Conservation (phyloP, 2,113 vertebrate species). For the Oncorhynchus kisutch region DNA sequence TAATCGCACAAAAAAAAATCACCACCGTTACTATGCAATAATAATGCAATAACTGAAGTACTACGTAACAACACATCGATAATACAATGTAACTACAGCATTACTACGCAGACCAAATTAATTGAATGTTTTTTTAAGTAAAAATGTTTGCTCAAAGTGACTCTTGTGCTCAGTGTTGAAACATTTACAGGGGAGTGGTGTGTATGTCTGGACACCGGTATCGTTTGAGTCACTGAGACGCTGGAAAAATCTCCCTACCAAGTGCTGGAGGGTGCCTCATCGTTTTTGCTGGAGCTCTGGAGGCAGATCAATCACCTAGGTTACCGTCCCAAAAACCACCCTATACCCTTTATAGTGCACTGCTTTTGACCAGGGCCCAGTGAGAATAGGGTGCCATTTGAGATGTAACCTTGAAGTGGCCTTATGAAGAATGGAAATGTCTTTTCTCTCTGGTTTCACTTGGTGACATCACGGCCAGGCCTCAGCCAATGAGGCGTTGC, state of each 20-base stretch:
- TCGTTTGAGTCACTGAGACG: slow-evolving; percentile 36
- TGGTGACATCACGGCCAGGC: slow-evolving; percentile 14
- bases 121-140: too few species aligned
- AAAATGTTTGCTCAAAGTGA: too few species aligned
- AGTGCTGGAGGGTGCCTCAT: slow-evolving; percentile 26
- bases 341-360: too few species aligned
- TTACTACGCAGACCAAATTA: too few species aligned
- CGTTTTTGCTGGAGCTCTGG: slow-evolving; percentile 5
- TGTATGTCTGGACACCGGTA: slow-evolving; percentile 38
- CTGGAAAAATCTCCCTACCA: slow-evolving; percentile 49
- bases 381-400: too few species aligned
- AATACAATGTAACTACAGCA: too few species aligned
- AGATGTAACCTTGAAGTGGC: slow-evolving; percentile 13
- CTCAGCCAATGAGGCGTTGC: slow-evolving; percentile 23
- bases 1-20: too few species aligned
- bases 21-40: too few species aligned
- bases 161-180: slow-evolving; percentile 34
- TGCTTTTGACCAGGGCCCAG: too few species aligned
- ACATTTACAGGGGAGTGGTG: slow-evolving; percentile 47
- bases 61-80: too few species aligned
- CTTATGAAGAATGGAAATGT: slow-evolving; percentile 18
- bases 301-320: background rate
- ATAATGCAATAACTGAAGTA: too few species aligned
- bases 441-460: slow-evolving; percentile 32
- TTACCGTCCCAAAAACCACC: too few species aligned